A percentile compares a stretch with the other conserved stretches of the same genome.
Evolutionary conservation across 2,888 invertebrate species (phyloP).

Genomic region (Endomychus coccineus): DNA sequence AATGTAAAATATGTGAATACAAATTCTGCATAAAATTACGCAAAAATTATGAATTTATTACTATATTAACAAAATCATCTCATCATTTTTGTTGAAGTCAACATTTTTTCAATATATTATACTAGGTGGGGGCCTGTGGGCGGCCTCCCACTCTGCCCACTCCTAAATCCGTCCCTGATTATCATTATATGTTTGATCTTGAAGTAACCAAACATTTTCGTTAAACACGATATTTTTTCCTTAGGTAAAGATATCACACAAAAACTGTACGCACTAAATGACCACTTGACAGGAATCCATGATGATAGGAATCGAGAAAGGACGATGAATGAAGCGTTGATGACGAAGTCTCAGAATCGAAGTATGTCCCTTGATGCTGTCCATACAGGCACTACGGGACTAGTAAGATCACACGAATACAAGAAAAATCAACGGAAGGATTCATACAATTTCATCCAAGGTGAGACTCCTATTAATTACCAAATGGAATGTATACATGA

Average conservation of each 20-base stretch:
- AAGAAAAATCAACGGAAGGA: conserved; percentile 44
- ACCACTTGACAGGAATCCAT: conserved; percentile 55
- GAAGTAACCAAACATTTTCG: no score
- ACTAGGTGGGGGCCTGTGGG: no score
- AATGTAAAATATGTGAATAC: no score
- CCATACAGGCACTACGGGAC: conserved; percentile 67
- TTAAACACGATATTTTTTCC: no score
- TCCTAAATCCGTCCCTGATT: no score
- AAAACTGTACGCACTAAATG: conserved; percentile 75
- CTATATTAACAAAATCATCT: no score
- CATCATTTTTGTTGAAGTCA: no score
- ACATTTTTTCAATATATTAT: no score
- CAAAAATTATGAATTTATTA: no score
- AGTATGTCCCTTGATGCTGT: conserved; percentile 73
- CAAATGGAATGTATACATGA: neutral
- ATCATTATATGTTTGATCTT: no score
- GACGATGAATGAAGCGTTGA: conserved; percentile 41
- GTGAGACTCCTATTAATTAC: conserved; percentile 35
- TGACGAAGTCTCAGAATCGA: conserved; percentile 51
- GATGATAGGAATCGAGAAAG: conserved; percentile 36
- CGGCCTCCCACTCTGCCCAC: no score
- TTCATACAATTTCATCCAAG: conserved; percentile 42
- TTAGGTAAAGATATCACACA: conserved; percentile 75
- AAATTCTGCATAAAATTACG: no score
- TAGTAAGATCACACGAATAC: conserved; percentile 62